A percentile compares a stretch with the other conserved stretches of the same genome.
phyloP scores from a whole-genome alignment of 2,888 invertebrate species.

The Rhingia rostrata region DNA sequence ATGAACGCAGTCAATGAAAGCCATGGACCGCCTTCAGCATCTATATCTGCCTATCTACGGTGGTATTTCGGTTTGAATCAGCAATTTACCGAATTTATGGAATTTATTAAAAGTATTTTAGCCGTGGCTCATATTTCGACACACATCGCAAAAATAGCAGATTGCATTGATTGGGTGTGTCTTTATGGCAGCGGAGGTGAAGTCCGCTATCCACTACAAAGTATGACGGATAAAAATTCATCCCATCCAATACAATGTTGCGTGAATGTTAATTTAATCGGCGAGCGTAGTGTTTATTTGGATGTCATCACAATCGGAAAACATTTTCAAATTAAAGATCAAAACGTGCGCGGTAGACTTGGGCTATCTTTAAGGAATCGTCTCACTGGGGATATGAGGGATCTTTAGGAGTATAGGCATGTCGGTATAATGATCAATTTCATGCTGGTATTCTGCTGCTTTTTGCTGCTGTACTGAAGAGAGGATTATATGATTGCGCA shows the following conservation, averaged over 20 bases:
- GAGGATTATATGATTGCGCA: constrained; percentile 17
- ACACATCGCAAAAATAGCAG: constrained; percentile 1
- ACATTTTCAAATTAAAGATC: constrained; percentile 49
- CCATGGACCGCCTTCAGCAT: constrained; percentile 37
- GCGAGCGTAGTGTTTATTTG: constrained; percentile 45
- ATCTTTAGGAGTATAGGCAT: background rate
- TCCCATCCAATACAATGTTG: constrained; percentile 34
- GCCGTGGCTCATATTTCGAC: constrained; percentile 51
- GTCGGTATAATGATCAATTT: constrained; percentile 42
- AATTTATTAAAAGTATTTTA: constrained; percentile 59
- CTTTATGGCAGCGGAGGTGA: background rate
- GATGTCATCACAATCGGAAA: constrained; percentile 43
- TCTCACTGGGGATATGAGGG: constrained; percentile 10
- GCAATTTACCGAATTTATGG: constrained; percentile 66
- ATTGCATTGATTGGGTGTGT: constrained; percentile 22
- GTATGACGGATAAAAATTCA: background rate
- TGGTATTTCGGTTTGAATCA: constrained; percentile 35
- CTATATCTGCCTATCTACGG: constrained; percentile 4
- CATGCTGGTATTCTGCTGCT: constrained; percentile 11
- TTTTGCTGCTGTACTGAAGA: background rate
- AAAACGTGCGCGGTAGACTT: constrained; percentile 45
- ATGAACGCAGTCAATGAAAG: constrained; percentile 26
- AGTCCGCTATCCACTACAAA: too few relatives aligned
- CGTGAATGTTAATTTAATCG: constrained; percentile 30
- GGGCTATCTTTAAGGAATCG: background rate